Evolutionary conservation across 2,888 invertebrate species (phyloP), one percentile per base, ranked within the genome.

Genomic region (Ectropis crepuscularia): DNA sequence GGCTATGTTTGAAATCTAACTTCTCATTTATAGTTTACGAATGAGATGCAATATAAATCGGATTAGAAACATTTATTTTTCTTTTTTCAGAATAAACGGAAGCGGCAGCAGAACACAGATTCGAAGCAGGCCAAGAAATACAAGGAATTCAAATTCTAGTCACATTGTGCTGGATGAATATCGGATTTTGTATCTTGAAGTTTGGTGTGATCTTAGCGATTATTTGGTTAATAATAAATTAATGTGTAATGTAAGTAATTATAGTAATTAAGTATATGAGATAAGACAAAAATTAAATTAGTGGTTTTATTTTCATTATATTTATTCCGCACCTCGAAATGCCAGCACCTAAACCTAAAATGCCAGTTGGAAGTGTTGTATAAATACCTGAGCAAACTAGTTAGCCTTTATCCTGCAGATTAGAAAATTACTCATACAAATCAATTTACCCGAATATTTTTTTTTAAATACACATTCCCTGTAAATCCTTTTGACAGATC

Each of bases 61-160:
- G 16, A 28, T 28, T 28, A 28, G 16, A 28, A 28, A 28, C 16
- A n/a, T 11, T 39, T 36, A 41, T 48, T 36, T 58, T 81, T 79
- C 80, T 78, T 76, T 73, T 95, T 95, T 55, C 95, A 97, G 96
- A 98, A 96, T 79, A 98, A 99, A 91, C 94, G 98, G 71, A 99
- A 99, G 87, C 95, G 98, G 67, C 97, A 98, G 74, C 97, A 97
- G 85, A 97, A 97, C 72, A 96, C 97, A 80, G 97, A 98, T 74
- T 95, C 96, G 5, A 98, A 98, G 86, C 96, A 97, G 75, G 96
- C 97, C 10, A 99, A 99, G 93, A 99, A 99, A 92, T 99, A 99
- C 94, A 99, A 99, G 90, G 99, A 99, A 86, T 99, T 99, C 94
- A 99, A 99, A 88, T 99, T 99, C 94, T 99, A 90, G 65, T 53